Conservation (phyloP, 2,888 invertebrate genomes). For the Brachypalpus laphriformis region DNA sequence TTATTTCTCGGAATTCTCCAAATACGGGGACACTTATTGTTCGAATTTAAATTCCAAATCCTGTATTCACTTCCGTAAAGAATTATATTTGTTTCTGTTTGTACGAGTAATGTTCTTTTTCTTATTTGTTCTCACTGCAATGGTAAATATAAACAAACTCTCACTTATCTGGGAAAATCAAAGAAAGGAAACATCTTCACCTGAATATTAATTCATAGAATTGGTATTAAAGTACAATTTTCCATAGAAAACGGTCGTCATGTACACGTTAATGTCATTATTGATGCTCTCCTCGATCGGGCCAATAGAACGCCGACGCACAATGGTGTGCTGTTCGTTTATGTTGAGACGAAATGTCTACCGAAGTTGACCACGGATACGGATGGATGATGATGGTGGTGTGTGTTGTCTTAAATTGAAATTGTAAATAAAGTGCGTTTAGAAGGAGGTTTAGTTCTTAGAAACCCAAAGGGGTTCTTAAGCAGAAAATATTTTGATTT, state of each 20-base stretch:
- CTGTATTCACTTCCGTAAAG: slow-evolving; percentile 41
- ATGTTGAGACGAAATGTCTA: slow-evolving; percentile 64
- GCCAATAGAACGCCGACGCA: slow-evolving; percentile 42
- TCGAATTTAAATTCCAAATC: slow-evolving; percentile 36
- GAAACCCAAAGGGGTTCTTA: background rate
- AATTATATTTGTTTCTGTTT: slow-evolving; percentile 13
- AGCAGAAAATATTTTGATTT: background rate
- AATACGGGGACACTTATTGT: background rate
- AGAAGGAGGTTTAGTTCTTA: background rate
- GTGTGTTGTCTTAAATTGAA: slow-evolving; percentile 22
- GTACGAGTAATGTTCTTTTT: background rate
- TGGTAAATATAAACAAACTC: slow-evolving; percentile 53
- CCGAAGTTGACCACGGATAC: slow-evolving; percentile 31
- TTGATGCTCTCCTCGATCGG: slow-evolving; percentile 52
- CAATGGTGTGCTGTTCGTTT: slow-evolving; percentile 2
- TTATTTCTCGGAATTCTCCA: background rate
- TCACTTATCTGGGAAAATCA: slow-evolving; percentile 55
- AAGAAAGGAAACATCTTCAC: slow-evolving; percentile 65
- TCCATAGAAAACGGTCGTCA: slow-evolving; percentile 55
- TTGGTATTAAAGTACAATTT: slow-evolving; percentile 62
- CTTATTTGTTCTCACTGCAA: slow-evolving; percentile 22
- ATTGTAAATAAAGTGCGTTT: slow-evolving; percentile 31
- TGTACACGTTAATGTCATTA: slow-evolving; percentile 45
- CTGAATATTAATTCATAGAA: slow-evolving; percentile 69
- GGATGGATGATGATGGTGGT: slow-evolving; percentile 12